Percentiles rank a stretch among this genome's conserved stretches.
Evolutionary conservation across 2,797 vertebrate genomes (phyloP).

Genomic region (Odontamblyopus lacepedii): DNA sequence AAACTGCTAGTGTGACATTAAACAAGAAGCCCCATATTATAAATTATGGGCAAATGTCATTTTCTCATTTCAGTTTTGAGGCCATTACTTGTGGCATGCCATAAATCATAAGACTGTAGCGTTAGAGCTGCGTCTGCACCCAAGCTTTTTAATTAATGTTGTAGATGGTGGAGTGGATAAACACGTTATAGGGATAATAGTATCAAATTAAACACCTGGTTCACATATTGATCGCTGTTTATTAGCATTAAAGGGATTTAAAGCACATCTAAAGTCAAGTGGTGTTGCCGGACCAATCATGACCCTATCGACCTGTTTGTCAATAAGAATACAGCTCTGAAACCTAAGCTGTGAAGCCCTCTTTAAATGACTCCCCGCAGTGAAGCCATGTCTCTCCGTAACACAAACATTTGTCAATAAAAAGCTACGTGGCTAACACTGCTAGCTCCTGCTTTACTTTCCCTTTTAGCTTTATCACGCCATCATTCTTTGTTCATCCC

Average conservation of each 20-base stretch:
- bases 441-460: conserved; percentile 1
- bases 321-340: conserved; percentile 4
- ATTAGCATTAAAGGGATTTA: conserved; percentile 11
- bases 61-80: conserved; percentile 5
- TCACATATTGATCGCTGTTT: conserved; percentile 5
- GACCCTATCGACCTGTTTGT: conserved; percentile 1
- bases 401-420: conserved; percentile 11
- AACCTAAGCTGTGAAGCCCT: conserved; percentile 1
- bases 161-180: conserved; percentile 7
- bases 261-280: conserved; percentile 4
- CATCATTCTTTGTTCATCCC: conserved; percentile 43
- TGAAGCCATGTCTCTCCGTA: background rate
- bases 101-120: conserved; percentile 2
- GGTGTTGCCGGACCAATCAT: conserved; percentile 9
- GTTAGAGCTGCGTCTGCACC: background rate
- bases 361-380: conserved; percentile 11
- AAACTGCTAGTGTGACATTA: background rate
- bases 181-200: conserved; percentile 4
- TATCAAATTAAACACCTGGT: background rate
- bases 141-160: conserved; percentile 8
- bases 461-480: conserved; percentile 33
- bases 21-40: conserved; percentile 1
- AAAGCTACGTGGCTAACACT: background rate
- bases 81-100: conserved; percentile 3
- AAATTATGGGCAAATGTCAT: conserved; percentile 5